phyloP scores from a whole-genome alignment of 2,113 vertebrate genomes.

The Stigmatopora argus region DNA sequence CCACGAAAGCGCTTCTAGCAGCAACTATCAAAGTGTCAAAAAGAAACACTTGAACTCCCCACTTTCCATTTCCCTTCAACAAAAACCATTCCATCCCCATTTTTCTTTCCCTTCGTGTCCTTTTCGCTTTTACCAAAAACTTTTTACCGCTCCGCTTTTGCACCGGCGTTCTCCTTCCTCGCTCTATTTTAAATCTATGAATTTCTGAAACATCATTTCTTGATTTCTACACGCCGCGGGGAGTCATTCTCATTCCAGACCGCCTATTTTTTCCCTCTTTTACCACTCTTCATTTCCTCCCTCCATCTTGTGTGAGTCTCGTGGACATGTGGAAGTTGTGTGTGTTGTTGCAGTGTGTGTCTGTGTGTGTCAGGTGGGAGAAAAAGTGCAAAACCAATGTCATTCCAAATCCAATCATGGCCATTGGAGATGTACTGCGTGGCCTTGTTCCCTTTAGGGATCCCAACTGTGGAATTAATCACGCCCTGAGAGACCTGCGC shows the following conservation, averaged over 20 bases:
- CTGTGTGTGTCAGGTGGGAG: constrained; percentile 9
- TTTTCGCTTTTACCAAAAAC: constrained; percentile 17
- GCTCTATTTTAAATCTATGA: constrained; percentile 76
- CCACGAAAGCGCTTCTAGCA: not conserved
- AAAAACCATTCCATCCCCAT: constrained; percentile 21
- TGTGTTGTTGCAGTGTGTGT: not conserved
- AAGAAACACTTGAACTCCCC: constrained; percentile 39
- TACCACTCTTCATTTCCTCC: constrained; percentile 53
- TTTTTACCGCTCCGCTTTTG: constrained; percentile 2
- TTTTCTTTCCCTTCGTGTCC: constrained; percentile 23
- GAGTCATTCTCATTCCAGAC: constrained; percentile 66
- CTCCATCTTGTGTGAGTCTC: constrained; percentile 52
- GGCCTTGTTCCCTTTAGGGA: constrained; percentile 27
- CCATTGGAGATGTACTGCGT: constrained; percentile 27
- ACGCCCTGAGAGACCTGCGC: constrained; percentile 34
- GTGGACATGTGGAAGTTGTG: constrained; percentile 37
- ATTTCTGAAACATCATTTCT: constrained; percentile 74
- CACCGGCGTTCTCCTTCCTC: constrained; percentile 27
- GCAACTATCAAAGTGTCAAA: constrained; percentile 10
- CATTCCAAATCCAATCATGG: constrained; percentile 46
- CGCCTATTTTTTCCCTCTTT: constrained; percentile 45
- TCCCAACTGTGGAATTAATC: constrained; percentile 34
- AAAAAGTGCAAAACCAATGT: constrained; percentile 27
- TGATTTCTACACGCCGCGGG: constrained; percentile 67
- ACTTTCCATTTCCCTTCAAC: constrained; percentile 21